Base-by-base conservation (phyloP, 2,888 invertebrate genomes). In the Rhogogaster chlorosoma region DNA sequence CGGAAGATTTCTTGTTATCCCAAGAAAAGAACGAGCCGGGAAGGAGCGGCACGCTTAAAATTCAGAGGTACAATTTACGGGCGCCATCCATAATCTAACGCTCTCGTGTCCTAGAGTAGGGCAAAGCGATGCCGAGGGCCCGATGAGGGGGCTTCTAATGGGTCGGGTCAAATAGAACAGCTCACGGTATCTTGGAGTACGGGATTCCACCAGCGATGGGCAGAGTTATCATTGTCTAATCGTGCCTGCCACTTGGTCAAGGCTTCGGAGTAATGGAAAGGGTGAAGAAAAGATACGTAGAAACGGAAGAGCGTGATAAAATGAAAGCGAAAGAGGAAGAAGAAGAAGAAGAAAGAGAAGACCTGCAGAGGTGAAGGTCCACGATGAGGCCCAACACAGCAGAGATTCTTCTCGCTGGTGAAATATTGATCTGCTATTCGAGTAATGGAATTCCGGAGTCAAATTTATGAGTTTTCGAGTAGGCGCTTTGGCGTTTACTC, bases 381-480 rank as follows among this genome's bases (percentile, higher is more conserved):
- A 26, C 26, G 57, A 80, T 18, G 38, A 2, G 29, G 32, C 49
- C 77, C 49, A 53, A 49, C 29, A 77, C 18, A 77, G 53, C 77
- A 61, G 80, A 80, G 57, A 80, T 61, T 57, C 26, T 61, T 38
- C 38, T 36, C 61, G 36, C 38, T 86, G 87, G 87, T 89, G 89
- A 90, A 89, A 89, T 90, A 91, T 91, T 89, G 90, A 90, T 91
- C 89, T 88, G 87, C 84, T 86, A 87, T 83, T 84, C 86, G 90
- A 89, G 90, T 91, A 91, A 91, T 91, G 90, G 91, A 91, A 91
- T 91, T 91, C 90, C 90, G 90, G 89, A 89, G 89, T 89, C 89
- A 90, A 92, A 91, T 92, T 92, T 92, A 91, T 91, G 91, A 91
- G 89, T 87, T 86, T 86, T 88, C 84, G 85, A 86, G 86, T 38